phyloP scores from a whole-genome alignment of 2,113 vertebrate genomes.

The Mustela lutreola region DNA sequence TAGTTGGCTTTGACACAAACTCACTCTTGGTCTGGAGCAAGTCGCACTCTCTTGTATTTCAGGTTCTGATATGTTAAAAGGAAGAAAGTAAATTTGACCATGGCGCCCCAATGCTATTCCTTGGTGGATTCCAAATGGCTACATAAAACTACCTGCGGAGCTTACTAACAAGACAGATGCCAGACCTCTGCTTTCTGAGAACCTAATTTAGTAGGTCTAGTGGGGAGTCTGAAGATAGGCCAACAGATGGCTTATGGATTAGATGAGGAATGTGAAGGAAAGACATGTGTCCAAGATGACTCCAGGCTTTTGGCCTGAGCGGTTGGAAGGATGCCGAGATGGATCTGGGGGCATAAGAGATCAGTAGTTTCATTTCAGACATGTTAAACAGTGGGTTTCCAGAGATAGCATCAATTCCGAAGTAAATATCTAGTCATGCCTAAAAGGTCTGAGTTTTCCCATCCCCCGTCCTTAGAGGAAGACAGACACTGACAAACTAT shows the following conservation, averaged over 20 bases:
- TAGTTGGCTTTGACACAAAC: not conserved
- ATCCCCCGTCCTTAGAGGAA: not conserved
- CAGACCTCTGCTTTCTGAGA: not conserved
- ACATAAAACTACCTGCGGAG: not conserved
- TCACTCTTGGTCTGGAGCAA: not conserved
- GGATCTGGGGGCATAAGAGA: not conserved
- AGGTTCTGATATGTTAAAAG: not conserved
- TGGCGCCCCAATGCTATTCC: not conserved
- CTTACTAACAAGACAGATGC: not conserved
- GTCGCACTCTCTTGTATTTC: not conserved
- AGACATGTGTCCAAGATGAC: not conserved
- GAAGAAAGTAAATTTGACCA: not conserved
- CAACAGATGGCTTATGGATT: not conserved
- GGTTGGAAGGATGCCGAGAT: not conserved
- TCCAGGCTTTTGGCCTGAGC: not conserved
- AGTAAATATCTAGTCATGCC: not conserved
- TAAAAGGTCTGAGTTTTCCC: not conserved
- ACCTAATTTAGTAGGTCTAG: not conserved
- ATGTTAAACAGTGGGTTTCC: not conserved
- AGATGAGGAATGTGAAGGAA: not conserved
- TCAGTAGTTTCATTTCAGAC: not conserved
- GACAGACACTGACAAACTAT: not conserved
- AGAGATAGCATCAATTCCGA: not conserved
- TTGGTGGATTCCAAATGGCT: not conserved
- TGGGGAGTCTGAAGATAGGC: not conserved